phyloP scores from a whole-genome alignment of 2,888 invertebrate species.

The Epistrophella euchroma region DNA sequence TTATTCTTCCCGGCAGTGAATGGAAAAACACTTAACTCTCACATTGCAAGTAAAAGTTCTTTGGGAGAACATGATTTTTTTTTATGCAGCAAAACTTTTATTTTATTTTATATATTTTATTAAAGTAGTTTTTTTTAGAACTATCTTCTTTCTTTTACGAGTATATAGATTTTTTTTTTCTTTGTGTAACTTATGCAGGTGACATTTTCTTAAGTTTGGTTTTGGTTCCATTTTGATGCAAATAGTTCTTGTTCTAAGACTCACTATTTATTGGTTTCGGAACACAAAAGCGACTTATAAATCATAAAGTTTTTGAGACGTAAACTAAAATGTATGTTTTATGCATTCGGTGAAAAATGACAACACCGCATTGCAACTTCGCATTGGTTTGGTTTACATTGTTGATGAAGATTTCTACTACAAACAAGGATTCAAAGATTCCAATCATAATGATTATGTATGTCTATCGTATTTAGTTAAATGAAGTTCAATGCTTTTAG shows the following conservation, averaged over 20 bases:
- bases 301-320: not conserved
- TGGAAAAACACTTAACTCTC: slow-evolving; percentile 60
- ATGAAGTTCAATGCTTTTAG: too few species aligned
- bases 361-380: too few species aligned
- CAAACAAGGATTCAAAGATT: too few species aligned
- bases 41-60: slow-evolving; percentile 46
- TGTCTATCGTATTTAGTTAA: too few species aligned
- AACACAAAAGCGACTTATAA: not conserved
- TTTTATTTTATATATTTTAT: slow-evolving; percentile 21
- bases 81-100: slow-evolving; percentile 6
- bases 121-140: slow-evolving; percentile 21
- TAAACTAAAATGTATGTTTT: too few species aligned
- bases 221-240: slow-evolving; percentile 3
- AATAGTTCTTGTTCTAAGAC: not conserved
- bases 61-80: not conserved
- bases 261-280: not conserved
- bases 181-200: slow-evolving; percentile 19
- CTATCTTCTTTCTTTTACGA: not conserved
- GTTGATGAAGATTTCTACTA: too few species aligned
- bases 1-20: slow-evolving; percentile 39
- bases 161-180: not conserved
- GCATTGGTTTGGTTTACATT: too few species aligned
- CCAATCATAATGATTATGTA: too few species aligned
- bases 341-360: too few species aligned
- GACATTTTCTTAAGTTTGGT: slow-evolving; percentile 4